phyloP scores from a whole-genome alignment of 2,113 vertebrate genomes.

The Coracopsis vasa region DNA sequence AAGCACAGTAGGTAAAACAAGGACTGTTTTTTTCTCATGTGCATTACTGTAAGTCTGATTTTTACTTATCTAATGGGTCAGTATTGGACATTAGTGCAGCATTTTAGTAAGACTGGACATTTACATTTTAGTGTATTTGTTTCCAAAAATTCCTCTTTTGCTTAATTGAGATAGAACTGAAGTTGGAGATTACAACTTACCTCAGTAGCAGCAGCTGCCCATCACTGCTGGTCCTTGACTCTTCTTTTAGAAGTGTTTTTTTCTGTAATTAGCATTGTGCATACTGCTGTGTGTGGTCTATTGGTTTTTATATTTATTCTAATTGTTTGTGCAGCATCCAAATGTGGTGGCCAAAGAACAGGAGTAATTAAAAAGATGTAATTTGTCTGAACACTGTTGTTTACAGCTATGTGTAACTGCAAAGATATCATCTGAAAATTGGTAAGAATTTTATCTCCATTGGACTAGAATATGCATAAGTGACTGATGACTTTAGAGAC shows the following conservation, averaged over 20 bases:
- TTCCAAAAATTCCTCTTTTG: neutral
- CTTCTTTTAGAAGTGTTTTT: neutral
- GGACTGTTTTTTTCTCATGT: neutral
- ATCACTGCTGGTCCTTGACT: neutral
- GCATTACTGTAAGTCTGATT: neutral
- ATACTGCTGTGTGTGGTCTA: neutral
- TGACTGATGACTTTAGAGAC: neutral
- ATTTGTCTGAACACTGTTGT: neutral
- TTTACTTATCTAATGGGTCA: neutral
- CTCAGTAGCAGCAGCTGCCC: neutral
- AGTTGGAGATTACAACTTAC: neutral
- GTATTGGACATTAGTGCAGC: neutral
- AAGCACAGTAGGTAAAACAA: neutral
- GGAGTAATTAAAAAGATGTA: neutral
- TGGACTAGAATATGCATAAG: neutral
- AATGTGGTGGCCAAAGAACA: neutral
- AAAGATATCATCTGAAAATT: neutral
- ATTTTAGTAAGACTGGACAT: neutral
- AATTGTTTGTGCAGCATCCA: neutral
- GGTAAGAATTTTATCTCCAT: neutral
- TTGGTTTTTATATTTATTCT: neutral
- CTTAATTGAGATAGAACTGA: neutral
- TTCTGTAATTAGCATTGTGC: neutral
- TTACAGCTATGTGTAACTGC: neutral
- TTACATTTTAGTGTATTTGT: neutral